Evolutionary conservation across 2,888 invertebrate genomes (phyloP).

Genomic region (Cataglyphis albicans): DNA sequence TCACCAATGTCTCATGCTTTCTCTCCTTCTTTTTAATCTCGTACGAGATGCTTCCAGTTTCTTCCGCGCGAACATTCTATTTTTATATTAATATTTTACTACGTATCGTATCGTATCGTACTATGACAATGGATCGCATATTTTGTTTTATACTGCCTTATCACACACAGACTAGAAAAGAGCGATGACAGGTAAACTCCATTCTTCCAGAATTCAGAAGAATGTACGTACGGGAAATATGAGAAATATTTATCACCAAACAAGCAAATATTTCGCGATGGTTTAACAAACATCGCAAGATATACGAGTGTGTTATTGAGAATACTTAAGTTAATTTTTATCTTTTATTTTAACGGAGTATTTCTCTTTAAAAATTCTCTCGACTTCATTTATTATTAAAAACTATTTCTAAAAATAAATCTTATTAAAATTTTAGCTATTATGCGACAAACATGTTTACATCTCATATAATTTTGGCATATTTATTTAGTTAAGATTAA

Average conservation of each 20-base stretch:
- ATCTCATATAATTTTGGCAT: background rate
- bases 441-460: background rate
- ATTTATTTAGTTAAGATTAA: background rate
- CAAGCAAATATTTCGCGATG: slow-evolving; percentile 12
- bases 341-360: background rate
- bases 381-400: background rate
- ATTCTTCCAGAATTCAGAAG: background rate
- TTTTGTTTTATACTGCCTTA: slow-evolving; percentile 7
- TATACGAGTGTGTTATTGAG: background rate
- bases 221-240: slow-evolving; percentile 11
- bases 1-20: background rate
- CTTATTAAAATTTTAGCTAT: background rate
- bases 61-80: slow-evolving; percentile 3
- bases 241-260: slow-evolving; percentile 17
- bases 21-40: slow-evolving; percentile 19
- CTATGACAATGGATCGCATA: background rate
- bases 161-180: background rate
- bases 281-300: slow-evolving; percentile 23
- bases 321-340: background rate
- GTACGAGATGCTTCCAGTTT: slow-evolving; percentile 5
- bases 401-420: background rate
- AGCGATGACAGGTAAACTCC: slow-evolving; percentile 11
- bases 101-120: background rate
- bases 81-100: slow-evolving; percentile 53
- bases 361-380: background rate